Evolutionary conservation across 2,113 vertebrate species (phyloP).

Genomic region (Mesocricetus auratus): DNA sequence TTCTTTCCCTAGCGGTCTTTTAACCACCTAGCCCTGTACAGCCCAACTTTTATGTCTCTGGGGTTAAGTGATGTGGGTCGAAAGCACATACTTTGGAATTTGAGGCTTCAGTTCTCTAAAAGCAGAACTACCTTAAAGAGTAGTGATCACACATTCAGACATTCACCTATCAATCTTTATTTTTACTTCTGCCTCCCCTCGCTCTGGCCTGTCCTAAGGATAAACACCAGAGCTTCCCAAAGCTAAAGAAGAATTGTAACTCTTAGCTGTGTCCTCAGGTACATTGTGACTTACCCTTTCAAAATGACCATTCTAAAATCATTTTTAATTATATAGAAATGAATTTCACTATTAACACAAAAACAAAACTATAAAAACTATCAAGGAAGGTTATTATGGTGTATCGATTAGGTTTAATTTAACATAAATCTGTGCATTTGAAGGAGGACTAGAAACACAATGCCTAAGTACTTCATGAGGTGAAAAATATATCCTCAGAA

Average conservation of each 20-base stretch:
- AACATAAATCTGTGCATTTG: not conserved
- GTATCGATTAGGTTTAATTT: slow-evolving; percentile 21
- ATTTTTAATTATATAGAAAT: not conserved
- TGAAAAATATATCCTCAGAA: not conserved
- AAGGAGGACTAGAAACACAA: not conserved
- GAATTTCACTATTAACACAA: not conserved
- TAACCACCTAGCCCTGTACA: not conserved
- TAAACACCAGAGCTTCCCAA: not conserved
- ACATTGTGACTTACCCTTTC: not conserved
- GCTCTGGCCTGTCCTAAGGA: not conserved
- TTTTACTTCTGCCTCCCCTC: not conserved
- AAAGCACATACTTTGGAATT: not conserved
- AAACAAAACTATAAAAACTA: not conserved
- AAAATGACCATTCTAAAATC: not conserved
- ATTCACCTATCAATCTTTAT: slow-evolving; percentile 21
- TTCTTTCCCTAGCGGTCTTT: not conserved
- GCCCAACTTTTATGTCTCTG: not conserved
- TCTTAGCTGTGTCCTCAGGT: not conserved
- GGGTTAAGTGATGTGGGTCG: not conserved
- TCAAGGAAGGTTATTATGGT: not conserved
- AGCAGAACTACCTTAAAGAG: not conserved
- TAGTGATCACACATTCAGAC: not conserved
- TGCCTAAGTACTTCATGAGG: not conserved
- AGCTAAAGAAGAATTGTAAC: not conserved
- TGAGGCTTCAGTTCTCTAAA: slow-evolving; percentile 2